A percentile compares a stretch with the other conserved stretches of the same genome.
Conservation (phyloP, 1,140 invertebrate species). For the Laodelphax striatellus region DNA sequence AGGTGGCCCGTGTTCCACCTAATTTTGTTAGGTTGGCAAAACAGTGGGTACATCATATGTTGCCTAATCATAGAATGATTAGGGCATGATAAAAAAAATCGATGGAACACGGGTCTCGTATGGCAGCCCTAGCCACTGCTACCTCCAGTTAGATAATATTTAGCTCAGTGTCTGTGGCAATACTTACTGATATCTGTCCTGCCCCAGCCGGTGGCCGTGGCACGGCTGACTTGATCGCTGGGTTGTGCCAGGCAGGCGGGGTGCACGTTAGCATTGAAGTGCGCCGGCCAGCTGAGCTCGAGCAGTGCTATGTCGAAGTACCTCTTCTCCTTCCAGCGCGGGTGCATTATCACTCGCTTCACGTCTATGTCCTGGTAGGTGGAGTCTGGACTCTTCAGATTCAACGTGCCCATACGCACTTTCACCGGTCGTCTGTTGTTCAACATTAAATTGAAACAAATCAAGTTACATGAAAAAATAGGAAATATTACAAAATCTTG, state of each 20-base stretch:
- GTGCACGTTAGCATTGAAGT: neutral
- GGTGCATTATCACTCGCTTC: constrained; percentile 13
- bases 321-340: neutral
- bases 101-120: too few species aligned
- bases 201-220: neutral
- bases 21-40: too few species aligned
- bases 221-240: neutral
- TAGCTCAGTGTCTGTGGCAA: too few species aligned
- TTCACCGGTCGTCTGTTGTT: neutral
- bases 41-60: too few species aligned
- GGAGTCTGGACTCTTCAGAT: constrained; percentile 9
- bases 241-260: neutral
- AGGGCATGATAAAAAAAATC: too few species aligned
- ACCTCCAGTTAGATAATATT: too few species aligned
- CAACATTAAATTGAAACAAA: too few species aligned
- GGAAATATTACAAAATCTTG: too few species aligned
- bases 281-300: neutral
- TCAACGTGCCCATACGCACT: constrained; percentile 22
- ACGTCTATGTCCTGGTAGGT: constrained; percentile 13
- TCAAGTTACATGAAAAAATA: too few species aligned
- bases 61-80: too few species aligned
- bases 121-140: too few species aligned
- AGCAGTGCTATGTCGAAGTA: neutral
- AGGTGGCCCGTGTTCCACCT: too few species aligned
- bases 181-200: neutral